Conservation (phyloP, 2,113 vertebrate genomes). For the Xiphorhynchus elegans region DNA sequence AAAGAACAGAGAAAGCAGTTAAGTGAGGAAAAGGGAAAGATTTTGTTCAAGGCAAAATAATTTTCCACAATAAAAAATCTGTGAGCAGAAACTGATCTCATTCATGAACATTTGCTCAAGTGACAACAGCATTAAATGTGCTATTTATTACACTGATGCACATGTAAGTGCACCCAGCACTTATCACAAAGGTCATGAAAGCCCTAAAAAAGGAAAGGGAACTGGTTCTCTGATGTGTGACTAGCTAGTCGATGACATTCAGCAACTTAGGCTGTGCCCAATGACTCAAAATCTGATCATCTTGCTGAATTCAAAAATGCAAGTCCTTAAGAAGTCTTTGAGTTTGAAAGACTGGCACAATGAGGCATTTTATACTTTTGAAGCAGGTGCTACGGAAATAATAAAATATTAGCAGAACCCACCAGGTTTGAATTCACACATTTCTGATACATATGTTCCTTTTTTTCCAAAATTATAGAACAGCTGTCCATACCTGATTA, state of each 20-base stretch:
- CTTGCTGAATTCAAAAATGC: neutral
- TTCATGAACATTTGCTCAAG: neutral
- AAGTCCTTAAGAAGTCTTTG: neutral
- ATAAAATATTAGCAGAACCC: neutral
- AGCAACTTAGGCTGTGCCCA: neutral
- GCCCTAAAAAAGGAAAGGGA: neutral
- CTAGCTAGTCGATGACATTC: neutral
- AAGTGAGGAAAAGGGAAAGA: neutral
- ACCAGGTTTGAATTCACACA: neutral
- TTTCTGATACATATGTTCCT: neutral
- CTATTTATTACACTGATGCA: neutral
- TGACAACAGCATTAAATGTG: neutral
- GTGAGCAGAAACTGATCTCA: neutral
- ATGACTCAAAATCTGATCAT: neutral
- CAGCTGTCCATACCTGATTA: neutral
- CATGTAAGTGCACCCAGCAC: neutral
- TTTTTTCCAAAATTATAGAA: neutral
- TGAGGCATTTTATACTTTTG: neutral
- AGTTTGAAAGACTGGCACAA: neutral
- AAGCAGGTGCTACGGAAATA: neutral
- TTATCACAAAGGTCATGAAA: neutral
- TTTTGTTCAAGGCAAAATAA: neutral
- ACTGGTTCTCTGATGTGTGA: neutral
- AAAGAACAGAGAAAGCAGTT: neutral
- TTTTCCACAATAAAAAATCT: neutral